phyloP scores from a whole-genome alignment of 2,888 invertebrate species.

The Orgyia antiqua region DNA sequence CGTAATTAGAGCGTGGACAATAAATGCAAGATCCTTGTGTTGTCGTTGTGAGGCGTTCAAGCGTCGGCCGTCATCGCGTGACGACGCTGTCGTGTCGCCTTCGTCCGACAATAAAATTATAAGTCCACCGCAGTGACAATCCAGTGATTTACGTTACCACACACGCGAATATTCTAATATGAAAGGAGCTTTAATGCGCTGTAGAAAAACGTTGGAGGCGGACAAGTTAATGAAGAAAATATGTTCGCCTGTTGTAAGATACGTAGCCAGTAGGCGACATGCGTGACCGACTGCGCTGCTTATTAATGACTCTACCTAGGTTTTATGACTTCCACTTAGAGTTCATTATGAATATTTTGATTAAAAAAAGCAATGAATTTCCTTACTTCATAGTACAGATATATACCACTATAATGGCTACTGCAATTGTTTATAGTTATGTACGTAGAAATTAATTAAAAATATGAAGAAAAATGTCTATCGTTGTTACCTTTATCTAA shows the following conservation, averaged over 20 bases:
- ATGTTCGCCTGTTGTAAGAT: slow-evolving; percentile 57
- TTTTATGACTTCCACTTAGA: slow-evolving; percentile 23
- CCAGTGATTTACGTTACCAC: slow-evolving; percentile 74
- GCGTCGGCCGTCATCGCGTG: slow-evolving; percentile 49
- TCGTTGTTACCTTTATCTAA: too few relatives aligned
- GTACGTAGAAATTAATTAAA: too few relatives aligned
- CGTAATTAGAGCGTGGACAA: slow-evolving; percentile 60
- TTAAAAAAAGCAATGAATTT: slow-evolving; percentile 1
- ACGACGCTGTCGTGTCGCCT: slow-evolving; percentile 65
- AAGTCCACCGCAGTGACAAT: slow-evolving; percentile 76
- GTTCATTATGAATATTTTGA: slow-evolving; percentile 28
- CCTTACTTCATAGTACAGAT: too few relatives aligned
- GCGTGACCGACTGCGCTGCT: slow-evolving; percentile 43
- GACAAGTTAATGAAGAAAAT: slow-evolving; percentile 72
- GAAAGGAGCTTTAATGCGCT: slow-evolving; percentile 58
- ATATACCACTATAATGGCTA: too few relatives aligned
- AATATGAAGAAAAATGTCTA: too few relatives aligned
- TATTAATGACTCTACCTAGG: slow-evolving; percentile 35
- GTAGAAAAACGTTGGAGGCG: slow-evolving; percentile 47
- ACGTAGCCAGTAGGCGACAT: slow-evolving; percentile 41
- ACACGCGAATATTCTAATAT: slow-evolving; percentile 75
- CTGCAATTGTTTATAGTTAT: too few relatives aligned
- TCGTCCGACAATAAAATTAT: slow-evolving; percentile 77
- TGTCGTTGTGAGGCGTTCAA: slow-evolving; percentile 47
- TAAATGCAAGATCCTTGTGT: slow-evolving; percentile 60